A percentile compares a stretch with the other conserved stretches of the same genome.
phyloP scores from a whole-genome alignment of 2,888 invertebrate genomes.

The Didymodactylos carnosus region DNA sequence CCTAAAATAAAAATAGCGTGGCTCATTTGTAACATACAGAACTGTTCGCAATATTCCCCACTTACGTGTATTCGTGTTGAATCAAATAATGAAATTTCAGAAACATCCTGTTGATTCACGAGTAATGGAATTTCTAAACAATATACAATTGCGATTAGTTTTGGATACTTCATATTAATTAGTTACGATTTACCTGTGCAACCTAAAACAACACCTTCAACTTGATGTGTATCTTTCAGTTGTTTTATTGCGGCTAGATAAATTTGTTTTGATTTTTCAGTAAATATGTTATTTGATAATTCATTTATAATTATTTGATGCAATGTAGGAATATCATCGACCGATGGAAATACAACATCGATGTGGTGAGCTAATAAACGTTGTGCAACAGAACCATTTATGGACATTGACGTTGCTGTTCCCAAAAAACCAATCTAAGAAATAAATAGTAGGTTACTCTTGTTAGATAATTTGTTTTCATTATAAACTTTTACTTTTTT shows the following conservation, averaged over 20 bases:
- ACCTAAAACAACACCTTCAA: background rate
- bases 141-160: no score
- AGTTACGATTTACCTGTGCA: background rate
- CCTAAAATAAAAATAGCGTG: background rate
- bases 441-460: no score
- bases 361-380: background rate
- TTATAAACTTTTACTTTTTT: background rate
- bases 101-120: background rate
- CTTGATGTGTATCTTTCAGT: background rate
- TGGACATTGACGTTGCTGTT: background rate
- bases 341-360: background rate
- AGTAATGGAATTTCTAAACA: background rate
- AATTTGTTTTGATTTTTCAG: background rate
- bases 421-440: background rate
- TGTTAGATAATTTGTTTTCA: background rate
- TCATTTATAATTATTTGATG: background rate
- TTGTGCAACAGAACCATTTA: background rate
- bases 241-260: background rate
- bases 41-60: background rate
- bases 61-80: background rate
- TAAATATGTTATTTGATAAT: background rate
- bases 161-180: background rate
- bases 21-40: no score
- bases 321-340: background rate
- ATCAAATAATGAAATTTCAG: background rate